Evolutionary conservation across 2,888 invertebrate genomes (phyloP).

Genomic region (Phrixothrix hirtus): DNA sequence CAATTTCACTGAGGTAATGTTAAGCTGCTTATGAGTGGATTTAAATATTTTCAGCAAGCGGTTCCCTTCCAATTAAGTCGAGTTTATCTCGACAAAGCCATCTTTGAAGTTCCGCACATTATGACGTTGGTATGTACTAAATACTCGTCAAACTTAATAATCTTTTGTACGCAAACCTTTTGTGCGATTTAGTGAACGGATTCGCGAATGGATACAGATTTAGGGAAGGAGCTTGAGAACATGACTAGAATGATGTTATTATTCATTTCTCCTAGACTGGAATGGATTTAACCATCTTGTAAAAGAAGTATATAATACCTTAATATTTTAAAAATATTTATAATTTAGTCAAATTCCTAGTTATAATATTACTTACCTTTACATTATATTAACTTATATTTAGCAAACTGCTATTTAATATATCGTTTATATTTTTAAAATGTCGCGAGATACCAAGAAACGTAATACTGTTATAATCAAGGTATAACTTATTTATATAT

Average conservation of each 20-base stretch:
- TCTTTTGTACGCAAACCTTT: slow-evolving; percentile 56
- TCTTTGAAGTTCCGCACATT: slow-evolving; percentile 42
- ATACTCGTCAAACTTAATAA: slow-evolving; percentile 57
- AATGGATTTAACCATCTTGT: slow-evolving; percentile 20
- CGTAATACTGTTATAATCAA: too few species aligned
- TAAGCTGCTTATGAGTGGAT: slow-evolving; percentile 50
- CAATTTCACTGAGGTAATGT: slow-evolving; percentile 47
- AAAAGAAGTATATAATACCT: slow-evolving; percentile 11
- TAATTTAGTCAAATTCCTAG: too few species aligned
- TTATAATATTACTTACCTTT: background rate
- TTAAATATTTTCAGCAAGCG: slow-evolving; percentile 42
- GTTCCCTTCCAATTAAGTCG: slow-evolving; percentile 46
- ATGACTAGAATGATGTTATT: slow-evolving; percentile 29
- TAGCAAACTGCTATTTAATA: too few species aligned
- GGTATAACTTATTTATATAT: too few species aligned
- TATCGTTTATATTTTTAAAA: too few species aligned
- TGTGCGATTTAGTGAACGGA: slow-evolving; percentile 41
- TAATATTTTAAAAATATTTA: background rate
- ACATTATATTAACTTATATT: background rate
- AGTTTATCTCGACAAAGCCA: slow-evolving; percentile 39
- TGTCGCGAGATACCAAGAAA: too few species aligned
- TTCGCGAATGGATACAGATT: slow-evolving; percentile 32
- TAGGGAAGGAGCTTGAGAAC: slow-evolving; percentile 28
- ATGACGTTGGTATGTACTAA: slow-evolving; percentile 47
- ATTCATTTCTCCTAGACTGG: slow-evolving; percentile 29